These are phyloP conservation scores for Axea sp. DNA, from an alignment of 2,888 invertebrate species.

Conservation along the genomic window DNA sequence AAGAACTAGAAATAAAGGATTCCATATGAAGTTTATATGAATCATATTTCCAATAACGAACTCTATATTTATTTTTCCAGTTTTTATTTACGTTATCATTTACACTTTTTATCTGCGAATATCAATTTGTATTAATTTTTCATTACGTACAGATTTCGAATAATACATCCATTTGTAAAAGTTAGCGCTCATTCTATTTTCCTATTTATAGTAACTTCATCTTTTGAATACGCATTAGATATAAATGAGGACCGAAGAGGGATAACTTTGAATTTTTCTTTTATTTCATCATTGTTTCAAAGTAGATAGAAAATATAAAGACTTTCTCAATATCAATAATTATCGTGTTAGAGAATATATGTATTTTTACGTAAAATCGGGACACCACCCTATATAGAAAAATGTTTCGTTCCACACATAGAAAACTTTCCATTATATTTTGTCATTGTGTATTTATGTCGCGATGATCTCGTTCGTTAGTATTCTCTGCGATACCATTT, in stretches of 20 bases:
- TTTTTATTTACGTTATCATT: slow-evolving; percentile 44
- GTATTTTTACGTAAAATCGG: slow-evolving; percentile 22
- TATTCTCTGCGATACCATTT: slow-evolving; percentile 24
- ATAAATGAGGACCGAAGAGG: slow-evolving; percentile 47
- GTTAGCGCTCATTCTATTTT: slow-evolving; percentile 43
- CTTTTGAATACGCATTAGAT: slow-evolving; percentile 42
- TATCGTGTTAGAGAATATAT: slow-evolving; percentile 48
- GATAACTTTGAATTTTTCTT: slow-evolving; percentile 29
- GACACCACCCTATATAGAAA: slow-evolving; percentile 48
- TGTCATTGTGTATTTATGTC: slow-evolving; percentile 44
- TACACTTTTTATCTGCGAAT: slow-evolving; percentile 33
- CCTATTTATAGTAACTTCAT: slow-evolving; percentile 41
- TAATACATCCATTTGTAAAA: slow-evolving; percentile 53
- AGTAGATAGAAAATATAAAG: slow-evolving; percentile 58
- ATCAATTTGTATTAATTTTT: slow-evolving; percentile 10
- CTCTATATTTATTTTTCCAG: slow-evolving; percentile 4
- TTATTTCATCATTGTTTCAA: slow-evolving; percentile 26
- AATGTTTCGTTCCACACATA: slow-evolving; percentile 52
- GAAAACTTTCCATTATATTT: slow-evolving; percentile 47
- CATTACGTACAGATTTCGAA: slow-evolving; percentile 48
- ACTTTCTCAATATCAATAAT: slow-evolving; percentile 51
- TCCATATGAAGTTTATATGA: no score
- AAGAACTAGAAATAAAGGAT: no score
- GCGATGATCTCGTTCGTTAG: slow-evolving; percentile 34
- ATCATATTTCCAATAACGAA: slow-evolving; percentile 2